phyloP scores from a whole-genome alignment of 2,797 vertebrate genomes.

The Peromyscus eremicus region DNA sequence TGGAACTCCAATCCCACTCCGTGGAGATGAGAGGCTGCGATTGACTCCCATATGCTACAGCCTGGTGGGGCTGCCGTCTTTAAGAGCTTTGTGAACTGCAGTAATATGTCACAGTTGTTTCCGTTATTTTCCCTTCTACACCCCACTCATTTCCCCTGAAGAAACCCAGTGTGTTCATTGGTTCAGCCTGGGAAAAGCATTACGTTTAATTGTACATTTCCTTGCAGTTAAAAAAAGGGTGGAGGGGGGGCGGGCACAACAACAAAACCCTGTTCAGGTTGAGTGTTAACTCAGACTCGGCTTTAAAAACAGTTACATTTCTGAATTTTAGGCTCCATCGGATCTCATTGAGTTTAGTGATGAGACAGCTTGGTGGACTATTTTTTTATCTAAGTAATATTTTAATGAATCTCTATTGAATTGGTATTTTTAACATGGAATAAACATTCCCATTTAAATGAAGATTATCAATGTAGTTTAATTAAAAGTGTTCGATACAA shows the following conservation, averaged over 20 bases:
- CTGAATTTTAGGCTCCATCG: background rate
- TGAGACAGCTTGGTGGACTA: background rate
- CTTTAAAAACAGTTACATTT: background rate
- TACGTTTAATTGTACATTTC: slow-evolving; percentile 7
- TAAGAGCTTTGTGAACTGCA: slow-evolving; percentile 39
- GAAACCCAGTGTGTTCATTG: slow-evolving; percentile 26
- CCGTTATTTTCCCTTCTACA: slow-evolving; percentile 23
- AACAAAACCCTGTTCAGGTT: background rate
- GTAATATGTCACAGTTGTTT: slow-evolving; percentile 38
- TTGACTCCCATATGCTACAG: slow-evolving; percentile 22
- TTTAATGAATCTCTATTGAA: background rate
- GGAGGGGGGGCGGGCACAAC: background rate
- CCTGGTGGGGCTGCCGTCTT: background rate
- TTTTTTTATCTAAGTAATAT: background rate
- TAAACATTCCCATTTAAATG: background rate
- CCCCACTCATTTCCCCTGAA: slow-evolving; percentile 12
- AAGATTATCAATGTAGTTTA: background rate
- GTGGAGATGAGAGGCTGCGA: slow-evolving; percentile 44
- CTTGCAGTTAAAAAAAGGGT: background rate
- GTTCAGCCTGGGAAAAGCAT: slow-evolving; percentile 1
- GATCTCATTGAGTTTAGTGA: background rate
- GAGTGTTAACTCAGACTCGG: background rate
- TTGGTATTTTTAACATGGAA: background rate
- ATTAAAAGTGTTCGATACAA: background rate
- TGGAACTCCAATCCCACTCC: background rate